Conservation (phyloP, 2,113 vertebrate genomes). For the Seriola rivoliana region DNA sequence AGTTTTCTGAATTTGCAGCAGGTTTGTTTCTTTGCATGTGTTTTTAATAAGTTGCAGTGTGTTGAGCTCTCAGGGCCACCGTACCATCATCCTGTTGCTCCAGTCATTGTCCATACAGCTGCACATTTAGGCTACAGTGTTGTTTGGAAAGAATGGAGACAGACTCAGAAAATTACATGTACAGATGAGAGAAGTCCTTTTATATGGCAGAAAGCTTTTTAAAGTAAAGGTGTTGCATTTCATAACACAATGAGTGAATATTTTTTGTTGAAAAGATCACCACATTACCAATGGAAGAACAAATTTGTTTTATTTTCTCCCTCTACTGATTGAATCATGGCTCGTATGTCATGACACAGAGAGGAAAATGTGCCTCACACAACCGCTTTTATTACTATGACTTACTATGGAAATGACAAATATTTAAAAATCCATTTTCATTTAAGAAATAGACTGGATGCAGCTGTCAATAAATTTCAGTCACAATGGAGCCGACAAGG, state of each 20-base stretch:
- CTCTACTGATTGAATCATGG: background rate
- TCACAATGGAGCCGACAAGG: background rate
- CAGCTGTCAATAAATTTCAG: background rate
- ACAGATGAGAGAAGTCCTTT: background rate
- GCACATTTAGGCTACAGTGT: background rate
- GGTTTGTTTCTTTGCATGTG: too few species aligned
- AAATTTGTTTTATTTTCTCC: background rate
- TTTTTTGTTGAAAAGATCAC: slow-evolving; percentile 8
- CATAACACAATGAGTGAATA: background rate
- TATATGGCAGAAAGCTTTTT: background rate
- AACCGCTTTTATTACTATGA: background rate
- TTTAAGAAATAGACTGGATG: background rate
- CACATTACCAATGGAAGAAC: background rate
- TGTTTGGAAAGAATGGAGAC: background rate
- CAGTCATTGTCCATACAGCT: background rate
- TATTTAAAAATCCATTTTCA: background rate
- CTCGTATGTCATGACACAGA: background rate
- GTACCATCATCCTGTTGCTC: background rate
- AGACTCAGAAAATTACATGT: background rate
- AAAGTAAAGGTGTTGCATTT: slow-evolving; percentile 11
- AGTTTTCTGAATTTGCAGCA: too few species aligned
- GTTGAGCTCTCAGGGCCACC: too few species aligned
- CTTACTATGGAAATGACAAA: background rate
- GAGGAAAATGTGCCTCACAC: slow-evolving; percentile 6
- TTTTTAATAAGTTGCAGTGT: too few species aligned